These are phyloP conservation scores for Molossus alvarezi DNA, from an alignment of 2,797 vertebrate species.

Conservation along the genomic window DNA sequence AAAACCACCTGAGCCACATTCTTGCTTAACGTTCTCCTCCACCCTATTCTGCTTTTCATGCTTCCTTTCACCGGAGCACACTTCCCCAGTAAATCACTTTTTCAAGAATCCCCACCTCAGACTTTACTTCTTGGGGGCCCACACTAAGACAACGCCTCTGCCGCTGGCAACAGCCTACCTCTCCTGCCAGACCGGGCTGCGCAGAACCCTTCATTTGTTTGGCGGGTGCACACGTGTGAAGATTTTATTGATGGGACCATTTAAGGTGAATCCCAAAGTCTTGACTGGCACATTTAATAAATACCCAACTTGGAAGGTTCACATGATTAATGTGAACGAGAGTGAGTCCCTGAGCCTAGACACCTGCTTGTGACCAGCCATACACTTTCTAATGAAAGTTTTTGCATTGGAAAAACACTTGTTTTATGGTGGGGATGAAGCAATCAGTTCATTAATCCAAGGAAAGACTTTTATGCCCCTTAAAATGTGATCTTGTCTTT, in stretches of 20 bases:
- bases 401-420: not conserved
- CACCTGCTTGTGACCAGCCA: not conserved
- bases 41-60: not conserved
- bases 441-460: slow-evolving; percentile 1
- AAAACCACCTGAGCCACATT: not conserved
- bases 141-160: not conserved
- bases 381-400: not conserved
- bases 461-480: slow-evolving; percentile 25
- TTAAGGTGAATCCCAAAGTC: not conserved
- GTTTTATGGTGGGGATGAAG: slow-evolving; percentile 18
- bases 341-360: not conserved
- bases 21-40: not conserved
- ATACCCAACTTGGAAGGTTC: not conserved
- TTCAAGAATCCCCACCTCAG: not conserved
- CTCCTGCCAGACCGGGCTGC: not conserved
- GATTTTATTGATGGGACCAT: not conserved
- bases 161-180: not conserved
- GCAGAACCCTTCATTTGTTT: not conserved
- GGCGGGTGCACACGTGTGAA: not conserved
- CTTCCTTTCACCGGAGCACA: not conserved
- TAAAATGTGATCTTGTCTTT: slow-evolving; percentile 51
- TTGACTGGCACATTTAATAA: slow-evolving; percentile 42
- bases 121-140: not conserved
- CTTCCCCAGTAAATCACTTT: not conserved
- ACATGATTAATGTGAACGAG: not conserved